Percentiles rank a stretch among this genome's conserved stretches.
These are phyloP conservation scores for Marasmarcha lunaedactyla DNA, from an alignment of 2,888 invertebrate species.

Conservation along the genomic window DNA sequence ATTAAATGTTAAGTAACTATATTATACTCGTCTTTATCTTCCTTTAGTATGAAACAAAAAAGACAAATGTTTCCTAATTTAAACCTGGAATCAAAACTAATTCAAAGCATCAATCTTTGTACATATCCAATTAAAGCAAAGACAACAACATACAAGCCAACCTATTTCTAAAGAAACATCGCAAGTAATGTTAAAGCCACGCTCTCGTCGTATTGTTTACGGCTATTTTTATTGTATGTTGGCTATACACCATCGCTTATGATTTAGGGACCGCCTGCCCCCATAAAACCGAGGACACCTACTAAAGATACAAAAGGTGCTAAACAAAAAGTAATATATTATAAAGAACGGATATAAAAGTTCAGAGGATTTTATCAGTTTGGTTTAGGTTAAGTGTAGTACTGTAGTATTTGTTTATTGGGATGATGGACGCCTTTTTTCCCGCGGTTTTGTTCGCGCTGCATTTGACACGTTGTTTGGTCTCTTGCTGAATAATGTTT, in stretches of 20 bases:
- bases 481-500: conserved; percentile 16
- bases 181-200: neutral
- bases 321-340: conserved; percentile 69
- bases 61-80: no score
- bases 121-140: no score
- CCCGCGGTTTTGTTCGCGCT: conserved; percentile 20
- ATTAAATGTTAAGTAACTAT: no score
- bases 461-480: conserved; percentile 25
- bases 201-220: conserved; percentile 50
- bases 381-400: conserved; percentile 38
- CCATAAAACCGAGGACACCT: conserved; percentile 65
- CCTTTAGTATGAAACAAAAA: no score
- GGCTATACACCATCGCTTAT: conserved; percentile 62
- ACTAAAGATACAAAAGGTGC: conserved; percentile 70
- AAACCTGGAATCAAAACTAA: no score
- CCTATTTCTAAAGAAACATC: no score
- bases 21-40: no score
- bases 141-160: no score
- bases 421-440: conserved; percentile 52
- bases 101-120: no score
- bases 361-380: conserved; percentile 67
- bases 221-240: no score
- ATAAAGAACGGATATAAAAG: conserved; percentile 64
- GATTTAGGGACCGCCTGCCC: conserved; percentile 63
- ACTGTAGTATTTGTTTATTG: conserved; percentile 62